phyloP scores from a whole-genome alignment of 2,113 vertebrate species.

The Pogona vitticeps region DNA sequence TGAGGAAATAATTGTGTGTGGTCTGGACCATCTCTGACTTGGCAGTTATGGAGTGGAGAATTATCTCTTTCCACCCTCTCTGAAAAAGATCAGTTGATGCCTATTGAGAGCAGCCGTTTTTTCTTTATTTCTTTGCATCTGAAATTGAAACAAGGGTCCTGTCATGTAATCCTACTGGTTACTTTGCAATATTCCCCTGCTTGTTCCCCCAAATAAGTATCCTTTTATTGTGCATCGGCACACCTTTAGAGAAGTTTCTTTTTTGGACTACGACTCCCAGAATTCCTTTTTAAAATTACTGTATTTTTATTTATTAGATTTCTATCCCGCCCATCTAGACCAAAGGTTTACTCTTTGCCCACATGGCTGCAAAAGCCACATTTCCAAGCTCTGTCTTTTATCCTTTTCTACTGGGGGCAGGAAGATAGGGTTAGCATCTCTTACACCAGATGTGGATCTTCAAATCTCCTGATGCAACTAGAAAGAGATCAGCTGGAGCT shows the following conservation, averaged over 20 bases:
- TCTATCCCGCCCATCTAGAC: too few species aligned
- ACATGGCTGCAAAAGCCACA: too few species aligned
- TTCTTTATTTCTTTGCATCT: not conserved
- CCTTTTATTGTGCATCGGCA: not conserved
- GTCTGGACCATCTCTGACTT: not conserved
- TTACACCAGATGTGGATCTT: not conserved
- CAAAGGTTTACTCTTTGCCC: too few species aligned
- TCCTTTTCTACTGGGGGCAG: not conserved
- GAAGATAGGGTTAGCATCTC: too few species aligned
- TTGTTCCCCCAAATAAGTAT: not conserved
- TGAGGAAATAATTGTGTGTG: not conserved
- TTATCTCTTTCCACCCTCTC: not conserved
- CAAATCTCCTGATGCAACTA: not conserved
- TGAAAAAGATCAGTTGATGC: too few species aligned
- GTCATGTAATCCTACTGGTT: too few species aligned
- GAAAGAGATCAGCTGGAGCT: not conserved
- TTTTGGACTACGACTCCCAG: not conserved
- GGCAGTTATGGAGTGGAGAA: not conserved
- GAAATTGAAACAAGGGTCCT: not conserved
- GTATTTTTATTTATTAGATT: too few species aligned
- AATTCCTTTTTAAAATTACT: too few species aligned
- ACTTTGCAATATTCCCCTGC: too few species aligned
- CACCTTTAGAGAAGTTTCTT: not conserved
- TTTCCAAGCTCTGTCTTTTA: too few species aligned
- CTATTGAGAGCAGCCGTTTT: too few species aligned